phyloP scores from a whole-genome alignment of 2,888 invertebrate species.

The Agonopterix arenella region DNA sequence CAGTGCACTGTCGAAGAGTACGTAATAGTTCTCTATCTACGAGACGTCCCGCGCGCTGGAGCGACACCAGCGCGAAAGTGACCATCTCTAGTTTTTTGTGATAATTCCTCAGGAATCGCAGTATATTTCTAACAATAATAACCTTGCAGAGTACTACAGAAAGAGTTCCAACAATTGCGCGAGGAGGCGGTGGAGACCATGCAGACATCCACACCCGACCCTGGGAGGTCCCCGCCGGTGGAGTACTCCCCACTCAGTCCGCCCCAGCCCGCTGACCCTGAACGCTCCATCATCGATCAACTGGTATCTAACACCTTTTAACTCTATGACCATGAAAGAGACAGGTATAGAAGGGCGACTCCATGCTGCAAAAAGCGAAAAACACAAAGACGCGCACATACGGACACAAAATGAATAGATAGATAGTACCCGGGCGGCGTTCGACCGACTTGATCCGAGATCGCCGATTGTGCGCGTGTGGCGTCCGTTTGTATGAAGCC shows the following conservation, averaged over 20 bases:
- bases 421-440: no score
- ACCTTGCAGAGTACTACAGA: conserved; percentile 36
- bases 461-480: no score
- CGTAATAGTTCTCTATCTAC: conserved; percentile 23
- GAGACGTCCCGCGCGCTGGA: conserved; percentile 39
- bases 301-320: conserved; percentile 33
- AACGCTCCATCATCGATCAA: conserved; percentile 43
- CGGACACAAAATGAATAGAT: no score
- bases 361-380: no score
- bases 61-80: conserved; percentile 27
- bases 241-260: conserved; percentile 27
- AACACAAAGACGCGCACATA: no score
- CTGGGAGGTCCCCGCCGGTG: conserved; percentile 10
- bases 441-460: no score
- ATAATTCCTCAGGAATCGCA: not conserved
- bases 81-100: not conserved
- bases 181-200: conserved; percentile 33
- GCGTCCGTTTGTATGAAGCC: no score
- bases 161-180: conserved; percentile 48
- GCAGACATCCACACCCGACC: conserved; percentile 10
- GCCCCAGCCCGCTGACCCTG: conserved; percentile 34
- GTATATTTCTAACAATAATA: no score
- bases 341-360: no score
- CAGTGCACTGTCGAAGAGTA: conserved; percentile 45
- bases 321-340: no score